phyloP scores from a whole-genome alignment of 2,797 vertebrate genomes.

The Cryptoblepharus egeriae region DNA sequence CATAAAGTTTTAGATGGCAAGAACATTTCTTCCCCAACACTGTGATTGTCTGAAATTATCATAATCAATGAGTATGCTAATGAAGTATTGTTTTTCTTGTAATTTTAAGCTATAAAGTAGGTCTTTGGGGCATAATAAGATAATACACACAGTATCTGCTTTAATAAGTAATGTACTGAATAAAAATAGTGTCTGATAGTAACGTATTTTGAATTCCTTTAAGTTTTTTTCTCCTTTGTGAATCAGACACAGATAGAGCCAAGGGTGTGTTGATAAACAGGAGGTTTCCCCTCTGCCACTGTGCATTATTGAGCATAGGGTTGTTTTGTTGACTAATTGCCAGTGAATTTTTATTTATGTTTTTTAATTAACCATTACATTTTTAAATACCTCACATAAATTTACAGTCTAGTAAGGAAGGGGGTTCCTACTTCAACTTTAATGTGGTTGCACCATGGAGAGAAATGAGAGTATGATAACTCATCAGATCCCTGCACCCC shows the following conservation, averaged over 20 bases:
- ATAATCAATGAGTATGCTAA: conserved; percentile 49
- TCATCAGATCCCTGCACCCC: conserved; percentile 7
- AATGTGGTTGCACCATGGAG: conserved; percentile 59
- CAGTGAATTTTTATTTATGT: conserved; percentile 62
- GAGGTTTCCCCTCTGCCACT: conserved; percentile 24
- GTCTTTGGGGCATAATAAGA: conserved; percentile 65
- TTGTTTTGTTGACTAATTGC: conserved; percentile 65
- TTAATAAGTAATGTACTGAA: conserved; percentile 58
- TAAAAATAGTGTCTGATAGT: conserved; percentile 31
- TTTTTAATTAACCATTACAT: conserved; percentile 70
- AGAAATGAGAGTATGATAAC: conserved; percentile 58
- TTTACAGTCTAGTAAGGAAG: conserved; percentile 15
- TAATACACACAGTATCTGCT: conserved; percentile 38
- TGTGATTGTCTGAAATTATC: conserved; percentile 38
- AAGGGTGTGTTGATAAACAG: background rate
- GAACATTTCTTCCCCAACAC: background rate
- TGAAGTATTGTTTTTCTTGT: conserved; percentile 65
- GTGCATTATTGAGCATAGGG: conserved; percentile 52
- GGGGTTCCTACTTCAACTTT: conserved; percentile 47
- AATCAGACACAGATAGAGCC: background rate
- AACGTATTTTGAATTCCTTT: conserved; percentile 47
- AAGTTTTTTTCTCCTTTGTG: conserved; percentile 46
- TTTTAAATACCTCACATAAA: conserved; percentile 64
- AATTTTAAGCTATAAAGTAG: conserved; percentile 61
- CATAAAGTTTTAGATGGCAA: background rate